Conservation (phyloP, 2,797 vertebrate species). For the Margarornis squamiger region DNA sequence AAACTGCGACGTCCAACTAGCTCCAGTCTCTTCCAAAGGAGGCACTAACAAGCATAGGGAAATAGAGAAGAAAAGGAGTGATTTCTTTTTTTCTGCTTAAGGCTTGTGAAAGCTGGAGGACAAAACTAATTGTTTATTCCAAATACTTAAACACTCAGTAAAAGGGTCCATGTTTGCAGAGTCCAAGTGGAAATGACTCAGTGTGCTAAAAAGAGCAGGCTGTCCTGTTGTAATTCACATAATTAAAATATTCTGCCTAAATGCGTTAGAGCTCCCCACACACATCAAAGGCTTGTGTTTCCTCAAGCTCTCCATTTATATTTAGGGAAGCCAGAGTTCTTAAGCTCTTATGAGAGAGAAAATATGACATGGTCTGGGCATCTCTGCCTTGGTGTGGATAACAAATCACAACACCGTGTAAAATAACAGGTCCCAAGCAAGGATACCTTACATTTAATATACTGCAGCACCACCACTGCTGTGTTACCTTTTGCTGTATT, state of each 20-base stretch:
- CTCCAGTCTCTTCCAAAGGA: conserved; percentile 8
- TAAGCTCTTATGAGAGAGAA: background rate
- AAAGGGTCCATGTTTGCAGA: conserved; percentile 24
- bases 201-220: conserved; percentile 37
- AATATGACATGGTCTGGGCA: background rate
- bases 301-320: conserved; percentile 42
- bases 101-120: conserved; percentile 9
- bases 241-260: conserved; percentile 64
- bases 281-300: conserved; percentile 52
- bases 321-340: conserved; percentile 28
- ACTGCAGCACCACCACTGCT: background rate
- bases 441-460: background rate
- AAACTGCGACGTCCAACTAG: background rate
- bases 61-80: background rate
- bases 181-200: conserved; percentile 66
- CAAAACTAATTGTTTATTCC: conserved; percentile 38
- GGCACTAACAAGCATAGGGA: background rate
- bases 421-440: background rate
- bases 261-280: conserved; percentile 24
- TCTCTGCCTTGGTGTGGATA: background rate
- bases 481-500: background rate
- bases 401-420: background rate
- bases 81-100: conserved; percentile 8
- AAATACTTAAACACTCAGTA: conserved; percentile 31
- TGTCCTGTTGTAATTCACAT: conserved; percentile 42